phyloP scores from a whole-genome alignment of 2,888 invertebrate genomes.

The Phalangium opilio region DNA sequence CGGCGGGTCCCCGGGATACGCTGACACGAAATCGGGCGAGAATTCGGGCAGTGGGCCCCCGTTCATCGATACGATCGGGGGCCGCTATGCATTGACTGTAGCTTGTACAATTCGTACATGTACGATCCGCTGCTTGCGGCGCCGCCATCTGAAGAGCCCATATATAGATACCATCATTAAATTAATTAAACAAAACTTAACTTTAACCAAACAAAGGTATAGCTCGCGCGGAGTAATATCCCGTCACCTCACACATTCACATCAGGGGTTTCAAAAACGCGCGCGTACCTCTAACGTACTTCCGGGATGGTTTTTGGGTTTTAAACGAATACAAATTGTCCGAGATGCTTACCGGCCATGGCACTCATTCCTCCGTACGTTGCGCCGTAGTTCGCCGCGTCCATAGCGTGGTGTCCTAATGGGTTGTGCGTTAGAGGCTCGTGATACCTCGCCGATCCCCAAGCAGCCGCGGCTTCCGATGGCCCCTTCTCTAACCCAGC shows the following conservation, averaged over 20 bases:
- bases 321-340: not conserved
- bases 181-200: too few species aligned
- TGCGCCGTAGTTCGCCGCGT: slow-evolving; percentile 20
- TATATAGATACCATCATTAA: not conserved
- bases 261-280: not conserved
- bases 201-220: too few species aligned
- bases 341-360: slow-evolving; percentile 23
- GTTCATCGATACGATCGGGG: slow-evolving; percentile 13
- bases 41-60: too few species aligned
- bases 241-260: not conserved
- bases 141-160: not conserved
- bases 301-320: not conserved
- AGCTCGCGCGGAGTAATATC: not conserved
- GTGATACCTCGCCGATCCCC: slow-evolving; percentile 20
- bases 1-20: too few species aligned
- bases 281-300: not conserved
- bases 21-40: too few species aligned
- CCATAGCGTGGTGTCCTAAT: slow-evolving; percentile 15
- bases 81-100: slow-evolving; percentile 12
- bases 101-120: slow-evolving; percentile 17
- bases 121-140: slow-evolving; percentile 8
- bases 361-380: slow-evolving; percentile 22
- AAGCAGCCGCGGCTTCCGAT: slow-evolving; percentile 7
- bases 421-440: slow-evolving; percentile 15
- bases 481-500: slow-evolving; percentile 14